Evolutionary conservation across 2,888 invertebrate genomes (phyloP).

Genomic region (Vesta saturnalis): DNA sequence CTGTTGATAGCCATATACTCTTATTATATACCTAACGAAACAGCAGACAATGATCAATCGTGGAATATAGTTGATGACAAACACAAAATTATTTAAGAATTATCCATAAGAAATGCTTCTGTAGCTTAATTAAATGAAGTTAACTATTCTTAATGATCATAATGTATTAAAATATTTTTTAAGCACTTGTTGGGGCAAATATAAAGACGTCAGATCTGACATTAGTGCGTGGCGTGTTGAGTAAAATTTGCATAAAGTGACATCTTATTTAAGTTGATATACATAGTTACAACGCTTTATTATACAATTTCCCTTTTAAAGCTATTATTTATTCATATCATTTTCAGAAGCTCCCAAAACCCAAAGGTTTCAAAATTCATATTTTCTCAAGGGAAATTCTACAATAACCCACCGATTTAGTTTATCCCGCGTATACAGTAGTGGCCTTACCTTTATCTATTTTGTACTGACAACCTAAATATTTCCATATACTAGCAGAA

Average conservation of each 20-base stretch:
- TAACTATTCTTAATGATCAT: too few species aligned
- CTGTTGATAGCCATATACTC: too few species aligned
- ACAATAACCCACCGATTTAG: slow-evolving; percentile 4
- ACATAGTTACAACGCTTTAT: slow-evolving; percentile 3
- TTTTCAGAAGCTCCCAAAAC: slow-evolving; percentile 4
- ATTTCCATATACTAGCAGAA: neutral
- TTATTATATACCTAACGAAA: too few species aligned
- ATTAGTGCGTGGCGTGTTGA: neutral
- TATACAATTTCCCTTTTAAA: slow-evolving; percentile 11
- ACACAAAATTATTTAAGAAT: too few species aligned
- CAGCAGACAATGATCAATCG: too few species aligned
- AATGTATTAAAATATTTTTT: too few species aligned
- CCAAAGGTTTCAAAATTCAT: slow-evolving; percentile 12
- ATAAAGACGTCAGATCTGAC: neutral
- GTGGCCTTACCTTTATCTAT: neutral
- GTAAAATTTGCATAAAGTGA: slow-evolving; percentile 4
- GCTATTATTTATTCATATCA: slow-evolving; percentile 13
- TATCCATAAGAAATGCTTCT: too few species aligned
- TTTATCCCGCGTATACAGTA: neutral
- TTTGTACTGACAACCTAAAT: neutral
- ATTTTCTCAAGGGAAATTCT: slow-evolving; percentile 1
- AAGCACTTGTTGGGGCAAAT: neutral
- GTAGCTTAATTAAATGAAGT: too few species aligned
- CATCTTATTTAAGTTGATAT: neutral
- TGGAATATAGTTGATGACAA: too few species aligned